These are phyloP conservation scores for Gorsachius magnificus DNA, from an alignment of 2,797 vertebrate genomes.

Conservation along the genomic window DNA sequence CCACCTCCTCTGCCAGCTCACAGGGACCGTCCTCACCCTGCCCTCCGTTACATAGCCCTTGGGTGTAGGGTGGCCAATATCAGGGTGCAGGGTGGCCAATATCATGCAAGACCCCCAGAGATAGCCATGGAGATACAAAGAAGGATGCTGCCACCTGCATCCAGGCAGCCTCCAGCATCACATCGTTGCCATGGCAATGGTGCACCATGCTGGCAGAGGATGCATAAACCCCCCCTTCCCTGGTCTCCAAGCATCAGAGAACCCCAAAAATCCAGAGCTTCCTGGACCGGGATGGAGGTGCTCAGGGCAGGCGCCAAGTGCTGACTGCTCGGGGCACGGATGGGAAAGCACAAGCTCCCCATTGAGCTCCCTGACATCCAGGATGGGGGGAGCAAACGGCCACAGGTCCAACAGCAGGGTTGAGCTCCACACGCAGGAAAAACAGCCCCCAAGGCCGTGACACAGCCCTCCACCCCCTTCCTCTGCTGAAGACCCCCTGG, in stretches of 20 bases:
- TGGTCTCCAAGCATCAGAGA: not conserved
- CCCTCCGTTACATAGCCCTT: not conserved
- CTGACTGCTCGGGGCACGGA: not conserved
- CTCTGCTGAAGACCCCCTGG: not conserved
- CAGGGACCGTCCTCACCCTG: not conserved
- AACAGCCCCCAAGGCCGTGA: not conserved
- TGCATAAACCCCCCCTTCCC: not conserved
- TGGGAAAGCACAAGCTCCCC: not conserved
- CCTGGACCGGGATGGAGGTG: not conserved
- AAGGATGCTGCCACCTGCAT: not conserved
- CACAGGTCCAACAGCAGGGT: not conserved
- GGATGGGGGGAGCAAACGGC: accelerated
- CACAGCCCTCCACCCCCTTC: not conserved
- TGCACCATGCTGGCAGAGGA: not conserved
- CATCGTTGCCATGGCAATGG: not conserved
- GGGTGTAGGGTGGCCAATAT: not conserved
- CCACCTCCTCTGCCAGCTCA: not conserved
- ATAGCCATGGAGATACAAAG: not conserved
- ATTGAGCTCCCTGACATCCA: accelerated
- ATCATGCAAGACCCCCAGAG: not conserved
- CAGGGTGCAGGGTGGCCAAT: not conserved
- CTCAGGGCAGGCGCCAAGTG: not conserved
- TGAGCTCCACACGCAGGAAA: not conserved
- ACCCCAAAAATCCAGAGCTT: not conserved
- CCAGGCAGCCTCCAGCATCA: not conserved